Evolutionary conservation across 2,113 vertebrate genomes (phyloP).

Genomic region (Chloropsis cyanopogon): DNA sequence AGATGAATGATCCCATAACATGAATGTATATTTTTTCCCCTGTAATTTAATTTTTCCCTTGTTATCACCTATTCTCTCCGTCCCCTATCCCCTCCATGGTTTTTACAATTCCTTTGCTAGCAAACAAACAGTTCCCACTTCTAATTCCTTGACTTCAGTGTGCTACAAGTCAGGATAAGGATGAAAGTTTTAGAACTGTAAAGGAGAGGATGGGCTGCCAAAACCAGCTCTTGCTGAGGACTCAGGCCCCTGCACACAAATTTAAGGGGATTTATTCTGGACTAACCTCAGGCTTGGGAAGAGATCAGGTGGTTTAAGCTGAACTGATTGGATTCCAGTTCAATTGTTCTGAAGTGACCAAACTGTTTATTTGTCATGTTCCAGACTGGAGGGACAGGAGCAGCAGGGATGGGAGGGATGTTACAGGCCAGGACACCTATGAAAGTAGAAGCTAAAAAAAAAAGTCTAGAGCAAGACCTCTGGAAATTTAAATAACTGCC

Average conservation of each 20-base stretch:
- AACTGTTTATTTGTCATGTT: background rate
- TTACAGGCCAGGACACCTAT: background rate
- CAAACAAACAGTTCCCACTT: background rate
- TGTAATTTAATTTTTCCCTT: background rate
- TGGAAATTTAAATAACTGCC: background rate
- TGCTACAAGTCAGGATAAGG: background rate
- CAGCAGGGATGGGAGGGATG: background rate
- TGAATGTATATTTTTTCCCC: background rate
- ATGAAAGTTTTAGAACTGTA: background rate
- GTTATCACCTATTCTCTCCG: background rate
- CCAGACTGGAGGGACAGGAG: background rate
- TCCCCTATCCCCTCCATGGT: background rate
- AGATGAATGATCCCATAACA: background rate
- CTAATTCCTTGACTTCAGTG: background rate
- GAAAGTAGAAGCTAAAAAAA: background rate
- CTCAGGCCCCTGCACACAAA: accelerated
- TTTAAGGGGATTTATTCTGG: background rate
- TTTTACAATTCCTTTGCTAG: background rate
- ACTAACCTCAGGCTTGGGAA: background rate
- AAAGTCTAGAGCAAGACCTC: background rate
- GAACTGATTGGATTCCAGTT: background rate
- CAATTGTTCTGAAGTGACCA: background rate
- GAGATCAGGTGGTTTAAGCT: background rate
- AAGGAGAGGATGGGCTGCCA: background rate
- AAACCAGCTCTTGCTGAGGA: background rate